A percentile compares a stretch with the other conserved stretches of the same genome.
Evolutionary conservation across 1,140 invertebrate species (phyloP).

Genomic region (Ceratitis capitata): DNA sequence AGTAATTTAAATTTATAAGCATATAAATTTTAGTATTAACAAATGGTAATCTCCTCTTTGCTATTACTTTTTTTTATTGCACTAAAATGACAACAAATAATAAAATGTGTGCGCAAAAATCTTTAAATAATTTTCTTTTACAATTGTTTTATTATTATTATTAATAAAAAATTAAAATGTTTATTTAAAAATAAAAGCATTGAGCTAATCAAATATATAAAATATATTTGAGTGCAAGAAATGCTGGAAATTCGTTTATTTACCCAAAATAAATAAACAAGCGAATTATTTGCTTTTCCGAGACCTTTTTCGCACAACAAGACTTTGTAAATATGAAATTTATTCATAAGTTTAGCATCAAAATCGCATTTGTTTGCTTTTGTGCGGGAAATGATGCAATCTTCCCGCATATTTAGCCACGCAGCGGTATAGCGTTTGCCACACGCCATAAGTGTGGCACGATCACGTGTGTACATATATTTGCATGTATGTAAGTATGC

Average conservation of each 20-base stretch:
- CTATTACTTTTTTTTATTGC: too few relatives aligned
- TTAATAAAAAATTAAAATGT: background rate
- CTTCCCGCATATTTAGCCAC: background rate
- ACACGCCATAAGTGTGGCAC: background rate
- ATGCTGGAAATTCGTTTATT: background rate
- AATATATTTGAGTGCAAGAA: background rate
- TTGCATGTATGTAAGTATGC: background rate
- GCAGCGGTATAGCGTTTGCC: background rate
- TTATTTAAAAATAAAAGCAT: too few relatives aligned
- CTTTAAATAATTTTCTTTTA: background rate
- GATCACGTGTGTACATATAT: background rate
- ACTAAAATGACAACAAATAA: background rate
- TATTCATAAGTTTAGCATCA: background rate
- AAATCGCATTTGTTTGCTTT: background rate
- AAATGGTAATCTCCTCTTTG: too few relatives aligned
- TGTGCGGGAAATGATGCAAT: background rate
- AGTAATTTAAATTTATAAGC: background rate
- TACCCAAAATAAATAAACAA: background rate
- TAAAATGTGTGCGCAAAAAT: background rate
- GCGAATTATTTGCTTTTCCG: background rate
- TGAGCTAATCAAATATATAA: background rate
- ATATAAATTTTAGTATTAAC: background rate
- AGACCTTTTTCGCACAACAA: background rate
- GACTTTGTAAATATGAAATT: background rate
- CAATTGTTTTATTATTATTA: too few relatives aligned